phyloP scores from a whole-genome alignment of 1,140 invertebrate species.

The Conus betulinus region DNA sequence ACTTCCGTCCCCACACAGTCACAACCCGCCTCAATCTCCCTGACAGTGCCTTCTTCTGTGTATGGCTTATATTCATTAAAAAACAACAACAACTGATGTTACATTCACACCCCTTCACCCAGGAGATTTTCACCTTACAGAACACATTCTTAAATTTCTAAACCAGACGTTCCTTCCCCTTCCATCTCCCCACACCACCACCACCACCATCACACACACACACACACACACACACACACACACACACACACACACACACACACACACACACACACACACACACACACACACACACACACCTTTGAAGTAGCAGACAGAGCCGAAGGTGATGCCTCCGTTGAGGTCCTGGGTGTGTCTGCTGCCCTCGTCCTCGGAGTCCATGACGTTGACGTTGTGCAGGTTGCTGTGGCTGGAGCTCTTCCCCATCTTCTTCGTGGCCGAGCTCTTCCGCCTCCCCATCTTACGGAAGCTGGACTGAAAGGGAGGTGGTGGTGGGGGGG shows the following conservation, averaged over 20 bases:
- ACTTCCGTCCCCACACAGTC: no score
- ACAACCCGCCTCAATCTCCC: no score
- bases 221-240: no score
- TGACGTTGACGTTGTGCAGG: slow-evolving; percentile 15
- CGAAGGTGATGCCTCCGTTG: slow-evolving; percentile 59
- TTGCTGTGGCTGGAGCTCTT: slow-evolving; percentile 27
- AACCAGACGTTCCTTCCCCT: no score
- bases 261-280: slow-evolving; percentile 37
- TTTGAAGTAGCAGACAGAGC: slow-evolving; percentile 66
- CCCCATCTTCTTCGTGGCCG: slow-evolving; percentile 42
- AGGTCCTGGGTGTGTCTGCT: slow-evolving; percentile 48
- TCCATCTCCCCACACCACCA: no score
- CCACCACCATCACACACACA: no score
- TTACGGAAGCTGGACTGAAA: slow-evolving; percentile 63
- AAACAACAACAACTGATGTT: no score
- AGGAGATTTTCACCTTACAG: no score
- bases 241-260: no score
- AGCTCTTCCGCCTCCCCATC: slow-evolving; percentile 45
- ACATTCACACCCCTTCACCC: no score
- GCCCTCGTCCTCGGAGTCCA: slow-evolving; percentile 15
- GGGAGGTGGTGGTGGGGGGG: background rate
- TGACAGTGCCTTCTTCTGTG: no score
- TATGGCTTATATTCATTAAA: no score
- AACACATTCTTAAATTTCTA: background rate
- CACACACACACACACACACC: slow-evolving; percentile 42